Evolutionary conservation across 2,113 vertebrate genomes (phyloP).

Genomic region (Sterrhoptilus dennistouni): DNA sequence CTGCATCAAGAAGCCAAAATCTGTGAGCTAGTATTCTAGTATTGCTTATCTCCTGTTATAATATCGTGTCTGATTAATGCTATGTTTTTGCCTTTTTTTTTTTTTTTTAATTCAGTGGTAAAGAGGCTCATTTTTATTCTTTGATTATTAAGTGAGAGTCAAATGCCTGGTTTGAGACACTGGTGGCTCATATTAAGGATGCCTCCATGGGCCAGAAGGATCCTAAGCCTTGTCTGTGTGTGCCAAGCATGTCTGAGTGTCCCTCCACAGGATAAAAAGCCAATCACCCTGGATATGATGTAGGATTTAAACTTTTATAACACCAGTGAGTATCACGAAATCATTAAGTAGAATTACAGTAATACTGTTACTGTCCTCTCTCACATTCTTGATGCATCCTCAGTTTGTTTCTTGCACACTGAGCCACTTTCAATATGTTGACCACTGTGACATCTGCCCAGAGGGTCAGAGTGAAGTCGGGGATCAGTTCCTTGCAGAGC

Average conservation of each 20-base stretch:
- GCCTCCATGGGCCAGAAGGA: accelerated
- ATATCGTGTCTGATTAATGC: background rate
- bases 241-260: background rate
- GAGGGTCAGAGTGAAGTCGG: background rate
- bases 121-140: background rate
- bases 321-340: background rate
- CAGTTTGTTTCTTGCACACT: background rate
- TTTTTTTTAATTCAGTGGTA: background rate
- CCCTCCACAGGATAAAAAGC: background rate
- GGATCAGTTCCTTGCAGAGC: background rate
- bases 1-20: background rate
- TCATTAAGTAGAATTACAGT: background rate
- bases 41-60: background rate
- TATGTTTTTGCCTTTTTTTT: background rate
- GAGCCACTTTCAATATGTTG: background rate
- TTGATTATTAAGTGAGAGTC: background rate
- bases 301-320: background rate
- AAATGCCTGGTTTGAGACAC: background rate
- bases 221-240: background rate
- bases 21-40: background rate
- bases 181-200: background rate
- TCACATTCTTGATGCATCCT: background rate
- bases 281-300: background rate
- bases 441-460: background rate
- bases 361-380: background rate